phyloP scores from a whole-genome alignment of 2,113 vertebrate genomes.

The Phalacrocorax brasilianus region DNA sequence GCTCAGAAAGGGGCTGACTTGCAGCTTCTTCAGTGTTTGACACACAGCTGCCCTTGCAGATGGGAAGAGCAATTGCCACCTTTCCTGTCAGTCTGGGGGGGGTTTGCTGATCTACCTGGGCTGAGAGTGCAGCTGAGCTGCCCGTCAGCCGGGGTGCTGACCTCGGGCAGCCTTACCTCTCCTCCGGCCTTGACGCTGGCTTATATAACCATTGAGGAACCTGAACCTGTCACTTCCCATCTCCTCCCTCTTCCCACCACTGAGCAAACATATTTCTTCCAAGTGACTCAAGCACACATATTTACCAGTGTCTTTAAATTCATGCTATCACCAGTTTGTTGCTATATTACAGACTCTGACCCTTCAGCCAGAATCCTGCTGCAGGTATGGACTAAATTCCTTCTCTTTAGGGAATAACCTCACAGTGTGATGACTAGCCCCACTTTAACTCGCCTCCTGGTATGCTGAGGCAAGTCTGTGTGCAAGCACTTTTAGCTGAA shows the following conservation, averaged over 20 bases:
- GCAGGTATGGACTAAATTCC: neutral
- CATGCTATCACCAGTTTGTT: neutral
- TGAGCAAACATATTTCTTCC: neutral
- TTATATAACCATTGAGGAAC: neutral
- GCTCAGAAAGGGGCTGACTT: neutral
- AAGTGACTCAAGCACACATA: neutral
- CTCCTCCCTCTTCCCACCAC: neutral
- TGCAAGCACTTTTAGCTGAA: neutral
- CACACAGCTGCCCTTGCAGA: neutral
- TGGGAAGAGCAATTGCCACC: neutral
- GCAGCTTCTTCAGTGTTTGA: neutral
- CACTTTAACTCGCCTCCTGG: neutral
- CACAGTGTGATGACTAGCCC: neutral
- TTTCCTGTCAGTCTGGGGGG: neutral
- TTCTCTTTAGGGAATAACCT: neutral
- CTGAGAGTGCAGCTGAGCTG: neutral
- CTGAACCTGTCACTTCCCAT: neutral
- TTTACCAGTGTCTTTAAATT: neutral
- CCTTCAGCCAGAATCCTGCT: neutral
- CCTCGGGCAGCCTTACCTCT: fast-evolving
- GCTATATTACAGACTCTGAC: neutral
- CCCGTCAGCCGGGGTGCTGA: neutral
- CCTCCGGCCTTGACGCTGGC: neutral
- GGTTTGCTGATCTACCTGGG: neutral
- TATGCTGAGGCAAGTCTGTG: neutral